These are phyloP conservation scores for Nyctalus aviator DNA, from an alignment of 2,797 vertebrate genomes.

Conservation along the genomic window DNA sequence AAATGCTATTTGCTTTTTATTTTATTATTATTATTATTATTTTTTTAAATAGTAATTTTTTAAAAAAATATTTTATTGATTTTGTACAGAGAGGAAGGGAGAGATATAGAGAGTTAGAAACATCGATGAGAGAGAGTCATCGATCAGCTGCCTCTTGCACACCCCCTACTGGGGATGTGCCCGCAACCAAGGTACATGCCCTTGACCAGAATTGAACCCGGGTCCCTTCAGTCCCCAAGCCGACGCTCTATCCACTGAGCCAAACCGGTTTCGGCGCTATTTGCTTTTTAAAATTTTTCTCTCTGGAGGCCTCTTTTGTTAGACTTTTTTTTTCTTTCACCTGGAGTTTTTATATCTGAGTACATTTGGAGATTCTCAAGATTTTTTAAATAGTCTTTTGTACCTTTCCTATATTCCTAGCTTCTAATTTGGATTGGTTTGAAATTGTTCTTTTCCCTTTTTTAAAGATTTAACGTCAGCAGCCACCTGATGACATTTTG, in stretches of 20 bases:
- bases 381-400: background rate
- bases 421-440: conserved; percentile 1
- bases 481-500: background rate
- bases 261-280: background rate
- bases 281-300: background rate
- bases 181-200: too few relatives aligned
- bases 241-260: too few relatives aligned
- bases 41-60: too few relatives aligned
- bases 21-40: too few relatives aligned
- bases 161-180: too few relatives aligned
- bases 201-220: too few relatives aligned
- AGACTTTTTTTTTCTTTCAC: background rate
- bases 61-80: too few relatives aligned
- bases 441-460: conserved; percentile 24
- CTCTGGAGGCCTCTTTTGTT: background rate
- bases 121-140: too few relatives aligned
- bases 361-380: background rate
- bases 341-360: conserved; percentile 17
- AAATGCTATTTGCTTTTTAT: conserved; percentile 38
- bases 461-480: background rate
- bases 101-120: too few relatives aligned
- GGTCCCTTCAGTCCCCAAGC: too few relatives aligned
- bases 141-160: too few relatives aligned
- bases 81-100: too few relatives aligned
- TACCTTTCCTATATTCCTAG: background rate